phyloP scores from a whole-genome alignment of 92 coral and sea anemone species.

The Siderastrea radians region DNA sequence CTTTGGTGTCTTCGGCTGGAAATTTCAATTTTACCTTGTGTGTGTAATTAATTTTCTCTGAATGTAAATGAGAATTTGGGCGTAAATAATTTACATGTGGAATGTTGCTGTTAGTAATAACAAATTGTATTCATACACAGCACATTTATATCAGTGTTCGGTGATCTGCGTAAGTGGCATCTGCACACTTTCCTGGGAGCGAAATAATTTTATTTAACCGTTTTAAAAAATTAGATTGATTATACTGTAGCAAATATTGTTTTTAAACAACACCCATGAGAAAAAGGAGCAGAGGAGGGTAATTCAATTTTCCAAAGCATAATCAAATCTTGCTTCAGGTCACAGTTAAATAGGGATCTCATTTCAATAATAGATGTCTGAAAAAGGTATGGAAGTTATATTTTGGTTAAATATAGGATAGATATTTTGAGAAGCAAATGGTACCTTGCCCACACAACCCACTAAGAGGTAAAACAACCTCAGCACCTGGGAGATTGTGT shows the following conservation, averaged over 20 bases:
- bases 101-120: neutral
- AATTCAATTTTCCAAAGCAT: neutral
- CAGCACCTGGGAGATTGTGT: too few species aligned
- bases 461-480: too few species aligned
- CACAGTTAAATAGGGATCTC: neutral
- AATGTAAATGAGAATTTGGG: neutral
- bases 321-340: neutral
- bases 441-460: too few species aligned
- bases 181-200: too few species aligned
- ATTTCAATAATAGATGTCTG: neutral
- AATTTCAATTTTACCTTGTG: slow-evolving; percentile 4
- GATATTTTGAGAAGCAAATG: neutral
- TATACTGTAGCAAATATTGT: too few species aligned
- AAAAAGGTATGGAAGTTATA: neutral
- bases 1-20: too few species aligned
- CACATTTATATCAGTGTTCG: too few species aligned
- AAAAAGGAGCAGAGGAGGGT: neutral
- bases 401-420: neutral
- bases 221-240: too few species aligned
- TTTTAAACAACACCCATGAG: neutral
- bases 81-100: neutral
- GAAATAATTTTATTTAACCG: too few species aligned
- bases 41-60: neutral
- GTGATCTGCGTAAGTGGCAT: too few species aligned
- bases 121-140: too few species aligned